Evolutionary conservation across 2,888 invertebrate species (phyloP), one percentile per base, ranked within the genome.

Genomic region (Biston stratarius): DNA sequence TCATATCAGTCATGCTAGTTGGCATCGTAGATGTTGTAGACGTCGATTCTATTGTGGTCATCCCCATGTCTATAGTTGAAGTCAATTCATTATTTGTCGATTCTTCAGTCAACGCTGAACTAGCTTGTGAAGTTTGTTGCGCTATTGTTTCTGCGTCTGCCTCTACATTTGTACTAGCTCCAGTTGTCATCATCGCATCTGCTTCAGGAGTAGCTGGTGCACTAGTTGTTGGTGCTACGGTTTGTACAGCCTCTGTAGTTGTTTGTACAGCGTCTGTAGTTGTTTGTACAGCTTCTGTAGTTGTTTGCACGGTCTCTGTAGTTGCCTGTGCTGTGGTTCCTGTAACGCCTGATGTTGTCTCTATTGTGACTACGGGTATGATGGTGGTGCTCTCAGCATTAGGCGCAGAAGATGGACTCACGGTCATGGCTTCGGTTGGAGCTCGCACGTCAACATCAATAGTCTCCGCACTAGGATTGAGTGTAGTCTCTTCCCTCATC

Each of bases 381-480:
- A 55, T 56, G 9, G 72, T 73, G 9, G 86, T 84, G 53, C 79
- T 83, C 67, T 84, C 87, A 40, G 83, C 82, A 65, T 85, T 86
- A 5, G 86, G 82, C n/a, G 83, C 84, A 33, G 73, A 78, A 12
- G 82, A 81, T 42, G 83, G 78, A 57, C 79, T 83, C 0, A 79
- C 75, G 34, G 83, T 81, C 47, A 85, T 81, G 14, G 85, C 75
- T 45, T 82, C 77, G 57, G 75, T 72, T 15, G 83, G 82, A 42
- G 70, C 77, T 70, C 83, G 82, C 61, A 82, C 74, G 65, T 89
- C 86, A 44, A 74, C 47, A 77, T 73, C 59, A 61, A 90, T 77
- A 47, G 87, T 87, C 74, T 89, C 89, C 15, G 84, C 83, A 64
- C 84, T 88, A 38, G 90, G 84, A 61, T 85, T 88, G 6, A 75